Evolutionary conservation across 2,888 invertebrate genomes (phyloP), one percentile per base, ranked within the genome.

Genomic region (Rhamnusium bicolor): DNA sequence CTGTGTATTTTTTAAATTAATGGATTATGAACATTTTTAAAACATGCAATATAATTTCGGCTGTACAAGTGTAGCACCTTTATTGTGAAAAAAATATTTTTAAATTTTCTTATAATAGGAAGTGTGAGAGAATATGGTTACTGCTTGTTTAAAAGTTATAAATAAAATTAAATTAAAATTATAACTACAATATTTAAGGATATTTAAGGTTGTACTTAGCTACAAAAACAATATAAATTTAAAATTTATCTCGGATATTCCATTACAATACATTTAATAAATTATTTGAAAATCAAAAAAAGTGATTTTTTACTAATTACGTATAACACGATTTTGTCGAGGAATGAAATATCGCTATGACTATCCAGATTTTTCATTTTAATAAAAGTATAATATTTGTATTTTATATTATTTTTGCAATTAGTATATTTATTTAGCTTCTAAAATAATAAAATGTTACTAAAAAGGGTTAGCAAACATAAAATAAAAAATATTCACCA

Each of bases 51-150:
- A 49, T 68, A 54, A 71, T 72, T 58, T 73, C 75, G 80, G 80
- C 80, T 79, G 82, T 82, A 82, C 82, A 81, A 82, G 82, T 80
- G 73, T 78, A 77, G 65, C 71, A 68, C 40, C 56, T 66, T 66
- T 66, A n/a, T 62, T 66, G 47, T 47, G 29, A 40, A 40, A 61
- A 61, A 21, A 62, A 32, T 32, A 65, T 29, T 65, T 63, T 47
- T 10, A 12, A 29, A 29, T 16, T 53, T 53, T 53, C n/a, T 65
- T 51, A 53, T 47, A 53, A 53, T 65, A 65, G 24, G 51, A 63
- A 24, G 29, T 61, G 40, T 47, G 72, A 79, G 79, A 73, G 72
- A 79, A 78, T 79, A 75, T 78, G 75, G 75, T 78, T 74, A 73
- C 71, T 66, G n/a, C 32, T 27, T 56, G 10, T 54, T 67, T 14